Evolutionary conservation across 1,140 invertebrate species (phyloP), one percentile per base, ranked within the genome.

Genomic region (Caerostris extrusa): DNA sequence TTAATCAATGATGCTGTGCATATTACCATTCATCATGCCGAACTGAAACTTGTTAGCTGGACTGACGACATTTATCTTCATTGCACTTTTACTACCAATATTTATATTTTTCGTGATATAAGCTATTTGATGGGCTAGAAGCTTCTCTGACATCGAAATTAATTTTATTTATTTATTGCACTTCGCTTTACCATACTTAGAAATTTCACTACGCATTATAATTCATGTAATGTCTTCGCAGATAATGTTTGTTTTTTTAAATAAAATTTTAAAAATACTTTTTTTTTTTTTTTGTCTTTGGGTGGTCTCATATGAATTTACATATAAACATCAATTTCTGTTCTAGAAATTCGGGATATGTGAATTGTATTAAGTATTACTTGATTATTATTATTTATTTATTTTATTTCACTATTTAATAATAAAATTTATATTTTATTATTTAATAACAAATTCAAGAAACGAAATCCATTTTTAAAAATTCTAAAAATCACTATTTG

Each of bases 1-100:
- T 3, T 81, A 14, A 12, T 3, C 10, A 77, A 3, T 10, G 10
- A 8, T 5, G 34, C 34, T 34, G 34, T 34, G 34, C 34, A 34
- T 34, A n/a, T 61, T 14, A 53, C 12, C 61, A 57, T n/a, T n/a
- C 61, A 57, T 90, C 64, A 55, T 71, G 10, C 55, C 17, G 61
- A 53, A 67, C 58, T 56, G 89, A 85, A 50, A 50, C 56, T 34
- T 56, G 90, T 91, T 91, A 91, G 90, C 90, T 91, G 90, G 81
- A 83, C 90, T 91, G 60, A 91, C 90, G 17, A 90, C 50, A 67
- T 71, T 53, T 60, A 50, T 8, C 19, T 58, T 67, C 67, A 58
- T 90, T 87, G 57, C 71, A 77, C 71, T 10, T 12, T 53, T 14
- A 77, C 71, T 50, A 58, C n/a, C 71, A 34, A 77, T 7, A 77